Evolutionary conservation across 1,140 invertebrate genomes (phyloP).

Genomic region (Nylanderia fulva): DNA sequence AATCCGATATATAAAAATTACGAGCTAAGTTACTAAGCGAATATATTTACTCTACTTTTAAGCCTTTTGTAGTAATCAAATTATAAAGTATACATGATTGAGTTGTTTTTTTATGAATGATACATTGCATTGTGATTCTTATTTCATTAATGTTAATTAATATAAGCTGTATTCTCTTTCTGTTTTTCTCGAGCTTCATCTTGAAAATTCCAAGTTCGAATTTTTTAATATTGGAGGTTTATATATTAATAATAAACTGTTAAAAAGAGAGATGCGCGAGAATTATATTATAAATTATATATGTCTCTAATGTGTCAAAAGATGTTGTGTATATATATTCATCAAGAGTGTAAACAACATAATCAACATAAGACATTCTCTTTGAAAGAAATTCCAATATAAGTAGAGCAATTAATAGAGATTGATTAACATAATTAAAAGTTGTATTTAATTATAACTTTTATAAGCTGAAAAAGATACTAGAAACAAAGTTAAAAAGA

Average conservation of each 20-base stretch:
- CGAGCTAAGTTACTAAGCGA: not conserved
- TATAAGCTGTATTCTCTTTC: not conserved
- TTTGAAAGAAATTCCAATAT: constrained; percentile 19
- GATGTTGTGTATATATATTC: constrained; percentile 41
- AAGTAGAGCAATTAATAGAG: not conserved
- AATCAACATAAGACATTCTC: constrained; percentile 62
- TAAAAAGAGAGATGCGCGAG: too few relatives aligned
- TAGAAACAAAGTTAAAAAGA: constrained; percentile 74
- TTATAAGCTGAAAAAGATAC: not conserved
- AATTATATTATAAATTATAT: not conserved
- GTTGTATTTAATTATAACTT: too few relatives aligned
- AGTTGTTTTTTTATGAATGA: not conserved
- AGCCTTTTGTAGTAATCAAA: constrained; percentile 2
- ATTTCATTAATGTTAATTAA: not conserved
- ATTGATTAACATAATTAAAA: too few relatives aligned
- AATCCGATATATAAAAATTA: not conserved
- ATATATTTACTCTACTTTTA: not conserved
- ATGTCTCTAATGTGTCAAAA: constrained; percentile 30
- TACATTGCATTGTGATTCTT: not conserved
- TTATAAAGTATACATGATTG: not conserved
- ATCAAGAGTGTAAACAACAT: constrained; percentile 50
- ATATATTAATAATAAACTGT: too few relatives aligned
- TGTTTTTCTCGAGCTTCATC: not conserved
- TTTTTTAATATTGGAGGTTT: too few relatives aligned
- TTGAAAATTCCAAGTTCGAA: constrained; percentile 46